Percentiles rank a stretch among this genome's conserved stretches.
Evolutionary conservation across 2,888 invertebrate genomes (phyloP).

Genomic region (Rhabditoides inermis): DNA sequence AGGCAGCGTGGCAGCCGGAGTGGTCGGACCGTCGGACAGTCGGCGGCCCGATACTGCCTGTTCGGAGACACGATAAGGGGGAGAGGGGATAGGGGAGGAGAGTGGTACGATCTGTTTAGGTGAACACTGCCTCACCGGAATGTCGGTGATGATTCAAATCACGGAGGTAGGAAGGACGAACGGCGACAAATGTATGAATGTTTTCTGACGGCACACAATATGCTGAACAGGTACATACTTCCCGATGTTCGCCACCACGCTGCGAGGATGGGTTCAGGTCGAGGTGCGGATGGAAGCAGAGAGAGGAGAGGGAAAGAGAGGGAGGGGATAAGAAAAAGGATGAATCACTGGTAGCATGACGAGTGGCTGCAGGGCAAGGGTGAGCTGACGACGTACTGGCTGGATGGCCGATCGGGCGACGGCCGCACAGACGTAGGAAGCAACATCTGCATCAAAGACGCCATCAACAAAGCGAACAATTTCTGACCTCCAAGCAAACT

Average conservation of each 20-base stretch:
- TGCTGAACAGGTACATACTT: constrained; percentile 24
- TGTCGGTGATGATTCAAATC: constrained; percentile 39
- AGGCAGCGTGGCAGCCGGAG: constrained; percentile 44
- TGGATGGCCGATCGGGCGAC: too few relatives aligned
- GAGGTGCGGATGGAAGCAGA: constrained; percentile 23
- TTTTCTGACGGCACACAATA: constrained; percentile 23
- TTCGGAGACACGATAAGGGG: constrained; percentile 44
- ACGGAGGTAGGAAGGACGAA: too few relatives aligned
- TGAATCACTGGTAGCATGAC: too few relatives aligned
- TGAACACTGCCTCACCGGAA: constrained; percentile 30
- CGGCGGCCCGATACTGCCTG: constrained; percentile 46
- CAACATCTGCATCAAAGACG: too few relatives aligned
- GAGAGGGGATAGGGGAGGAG: neutral
- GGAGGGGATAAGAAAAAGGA: neutral
- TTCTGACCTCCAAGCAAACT: too few relatives aligned
- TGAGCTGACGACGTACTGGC: constrained; percentile 31
- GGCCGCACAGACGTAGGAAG: too few relatives aligned
- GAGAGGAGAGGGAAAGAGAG: neutral
- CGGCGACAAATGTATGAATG: too few relatives aligned
- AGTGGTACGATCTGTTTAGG: constrained; percentile 6
- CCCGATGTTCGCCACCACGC: constrained; percentile 28
- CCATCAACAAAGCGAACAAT: too few relatives aligned
- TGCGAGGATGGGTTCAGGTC: constrained; percentile 39
- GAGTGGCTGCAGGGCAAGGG: constrained; percentile 41
- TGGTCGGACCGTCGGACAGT: constrained; percentile 44